These are phyloP conservation scores for Drosophila funebris DNA, from an alignment of 1,140 invertebrate genomes.

Conservation along the genomic window DNA sequence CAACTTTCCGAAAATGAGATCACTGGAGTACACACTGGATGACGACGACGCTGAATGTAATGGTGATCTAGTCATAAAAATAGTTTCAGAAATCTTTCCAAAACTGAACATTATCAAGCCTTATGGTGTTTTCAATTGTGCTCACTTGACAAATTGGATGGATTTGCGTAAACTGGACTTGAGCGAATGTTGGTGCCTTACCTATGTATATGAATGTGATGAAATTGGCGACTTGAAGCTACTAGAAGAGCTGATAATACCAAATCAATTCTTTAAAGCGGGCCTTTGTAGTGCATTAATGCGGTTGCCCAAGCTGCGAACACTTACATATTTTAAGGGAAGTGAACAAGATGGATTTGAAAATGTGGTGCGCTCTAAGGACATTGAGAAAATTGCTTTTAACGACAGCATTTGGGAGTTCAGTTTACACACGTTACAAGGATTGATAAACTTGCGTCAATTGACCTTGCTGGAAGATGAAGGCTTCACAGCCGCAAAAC, in stretches of 20 bases:
- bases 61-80: not conserved
- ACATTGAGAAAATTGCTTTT: not conserved
- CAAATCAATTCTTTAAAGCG: not conserved
- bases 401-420: conserved; percentile 12
- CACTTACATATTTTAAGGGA: not conserved
- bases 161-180: conserved; percentile 19
- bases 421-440: not conserved
- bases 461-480: conserved; percentile 8
- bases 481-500: not conserved
- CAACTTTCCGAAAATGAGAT: not conserved
- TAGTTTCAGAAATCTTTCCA: conserved; percentile 13
- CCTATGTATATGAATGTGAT: not conserved
- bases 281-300: not conserved
- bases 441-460: not conserved
- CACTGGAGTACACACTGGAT: not conserved
- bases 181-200: not conserved
- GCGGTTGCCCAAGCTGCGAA: conserved; percentile 3
- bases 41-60: not conserved
- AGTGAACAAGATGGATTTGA: not conserved
- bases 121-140: not conserved
- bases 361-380: not conserved
- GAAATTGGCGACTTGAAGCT: not conserved
- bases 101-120: not conserved
- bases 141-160: not conserved
- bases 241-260: conserved; percentile 11